Evolutionary conservation across 1,140 invertebrate species (phyloP).

Genomic region (Yoshiicerus persimilis): DNA sequence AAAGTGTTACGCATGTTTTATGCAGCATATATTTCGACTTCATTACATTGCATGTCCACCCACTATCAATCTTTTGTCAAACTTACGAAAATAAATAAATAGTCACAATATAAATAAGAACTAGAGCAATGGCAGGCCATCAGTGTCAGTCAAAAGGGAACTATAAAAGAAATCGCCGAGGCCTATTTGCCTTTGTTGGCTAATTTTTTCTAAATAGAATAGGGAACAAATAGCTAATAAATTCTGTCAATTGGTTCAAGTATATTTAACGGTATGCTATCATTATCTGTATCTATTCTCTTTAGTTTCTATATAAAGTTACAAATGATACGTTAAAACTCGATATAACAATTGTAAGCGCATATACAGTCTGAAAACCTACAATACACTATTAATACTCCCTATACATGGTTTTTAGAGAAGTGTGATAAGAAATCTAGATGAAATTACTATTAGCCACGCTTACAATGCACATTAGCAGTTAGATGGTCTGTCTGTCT

Average conservation of each 20-base stretch:
- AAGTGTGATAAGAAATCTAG: neutral
- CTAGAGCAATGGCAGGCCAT: neutral
- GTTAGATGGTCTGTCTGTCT: neutral
- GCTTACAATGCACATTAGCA: neutral
- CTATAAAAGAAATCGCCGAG: neutral
- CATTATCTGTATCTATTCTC: neutral
- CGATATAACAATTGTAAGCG: neutral
- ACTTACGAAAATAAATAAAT: slow-evolving; percentile 33
- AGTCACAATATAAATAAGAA: slow-evolving; percentile 11
- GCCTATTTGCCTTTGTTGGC: neutral
- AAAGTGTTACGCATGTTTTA: neutral
- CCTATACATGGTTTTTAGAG: neutral
- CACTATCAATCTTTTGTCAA: slow-evolving; percentile 34
- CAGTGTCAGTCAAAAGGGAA: neutral
- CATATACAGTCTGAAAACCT: neutral
- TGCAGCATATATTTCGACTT: neutral
- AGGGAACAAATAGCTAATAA: neutral
- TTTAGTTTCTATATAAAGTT: neutral
- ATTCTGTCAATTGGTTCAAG: neutral
- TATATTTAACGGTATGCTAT: neutral
- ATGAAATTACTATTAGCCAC: neutral
- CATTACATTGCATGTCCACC: slow-evolving; percentile 24
- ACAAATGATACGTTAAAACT: neutral
- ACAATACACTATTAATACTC: neutral
- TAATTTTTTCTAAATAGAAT: neutral